Conservation (phyloP, 2,888 invertebrate genomes). For the Bombyx huttoni region DNA sequence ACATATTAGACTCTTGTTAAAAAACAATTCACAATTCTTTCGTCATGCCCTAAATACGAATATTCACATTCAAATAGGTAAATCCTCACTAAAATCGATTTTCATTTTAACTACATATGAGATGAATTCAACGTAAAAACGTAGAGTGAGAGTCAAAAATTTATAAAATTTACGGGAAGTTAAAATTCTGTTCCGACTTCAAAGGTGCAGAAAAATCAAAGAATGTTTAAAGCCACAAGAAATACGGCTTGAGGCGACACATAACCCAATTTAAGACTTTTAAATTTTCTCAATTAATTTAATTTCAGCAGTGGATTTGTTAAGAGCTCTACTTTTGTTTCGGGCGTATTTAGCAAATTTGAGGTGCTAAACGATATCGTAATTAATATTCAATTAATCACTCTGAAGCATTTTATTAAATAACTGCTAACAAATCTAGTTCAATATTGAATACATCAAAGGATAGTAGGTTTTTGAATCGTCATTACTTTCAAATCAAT, state of each 20-base stretch:
- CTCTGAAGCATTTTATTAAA: slow-evolving; percentile 54
- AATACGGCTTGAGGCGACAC: neutral
- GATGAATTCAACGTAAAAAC: neutral
- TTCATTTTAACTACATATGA: too few relatives aligned
- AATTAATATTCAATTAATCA: slow-evolving; percentile 68
- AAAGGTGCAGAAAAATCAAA: neutral
- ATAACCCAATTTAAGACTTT: neutral
- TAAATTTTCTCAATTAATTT: neutral
- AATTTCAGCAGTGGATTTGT: neutral
- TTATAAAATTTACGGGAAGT: neutral
- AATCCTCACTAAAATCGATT: too few relatives aligned
- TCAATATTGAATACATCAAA: slow-evolving; percentile 27
- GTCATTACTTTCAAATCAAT: slow-evolving; percentile 13
- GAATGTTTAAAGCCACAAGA: neutral
- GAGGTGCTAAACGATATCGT: slow-evolving; percentile 58
- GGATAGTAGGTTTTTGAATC: slow-evolving; percentile 12
- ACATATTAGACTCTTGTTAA: too few relatives aligned
- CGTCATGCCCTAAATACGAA: too few relatives aligned
- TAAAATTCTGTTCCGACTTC: neutral
- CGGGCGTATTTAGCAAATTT: slow-evolving; percentile 30
- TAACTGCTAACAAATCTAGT: slow-evolving; percentile 47
- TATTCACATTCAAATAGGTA: too few relatives aligned
- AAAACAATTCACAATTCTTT: too few relatives aligned
- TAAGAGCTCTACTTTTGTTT: slow-evolving; percentile 13
- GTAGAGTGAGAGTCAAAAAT: neutral